Evolutionary conservation across 2,113 vertebrate species (phyloP).

Genomic region (Platysternon megacephalum): DNA sequence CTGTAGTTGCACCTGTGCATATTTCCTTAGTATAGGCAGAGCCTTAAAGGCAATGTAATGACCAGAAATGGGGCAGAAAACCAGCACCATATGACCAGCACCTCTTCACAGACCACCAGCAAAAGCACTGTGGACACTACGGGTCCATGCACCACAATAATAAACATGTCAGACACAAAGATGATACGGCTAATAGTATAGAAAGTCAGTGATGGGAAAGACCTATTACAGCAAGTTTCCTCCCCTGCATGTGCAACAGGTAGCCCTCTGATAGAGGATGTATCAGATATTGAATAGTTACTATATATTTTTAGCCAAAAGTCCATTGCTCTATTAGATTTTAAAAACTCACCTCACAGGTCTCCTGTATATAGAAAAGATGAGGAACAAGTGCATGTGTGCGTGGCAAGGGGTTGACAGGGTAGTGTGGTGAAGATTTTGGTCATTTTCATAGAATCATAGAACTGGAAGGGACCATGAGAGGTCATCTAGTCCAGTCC

Average conservation of each 20-base stretch:
- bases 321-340: not conserved
- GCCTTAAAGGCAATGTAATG: not conserved
- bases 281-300: not conserved
- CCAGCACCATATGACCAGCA: not conserved
- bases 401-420: not conserved
- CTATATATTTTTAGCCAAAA: not conserved
- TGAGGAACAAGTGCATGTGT: accelerated
- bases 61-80: accelerated
- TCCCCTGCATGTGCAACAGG: not conserved
- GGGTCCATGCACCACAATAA: accelerated
- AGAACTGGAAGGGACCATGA: too few relatives aligned
- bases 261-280: not conserved
- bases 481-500: too few relatives aligned
- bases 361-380: not conserved
- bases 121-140: not conserved
- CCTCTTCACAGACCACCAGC: not conserved
- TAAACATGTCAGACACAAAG: accelerated
- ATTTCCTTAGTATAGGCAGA: not conserved
- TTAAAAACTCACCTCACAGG: not conserved
- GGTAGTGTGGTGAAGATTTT: not conserved
- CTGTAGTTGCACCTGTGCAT: not conserved
- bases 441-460: not conserved
- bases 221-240: not conserved
- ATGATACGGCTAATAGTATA: not conserved
- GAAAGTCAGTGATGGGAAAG: not conserved